Evolutionary conservation across 1,140 invertebrate species (phyloP), one percentile per base, ranked within the genome.

Genomic region (Cotesia glomerata): DNA sequence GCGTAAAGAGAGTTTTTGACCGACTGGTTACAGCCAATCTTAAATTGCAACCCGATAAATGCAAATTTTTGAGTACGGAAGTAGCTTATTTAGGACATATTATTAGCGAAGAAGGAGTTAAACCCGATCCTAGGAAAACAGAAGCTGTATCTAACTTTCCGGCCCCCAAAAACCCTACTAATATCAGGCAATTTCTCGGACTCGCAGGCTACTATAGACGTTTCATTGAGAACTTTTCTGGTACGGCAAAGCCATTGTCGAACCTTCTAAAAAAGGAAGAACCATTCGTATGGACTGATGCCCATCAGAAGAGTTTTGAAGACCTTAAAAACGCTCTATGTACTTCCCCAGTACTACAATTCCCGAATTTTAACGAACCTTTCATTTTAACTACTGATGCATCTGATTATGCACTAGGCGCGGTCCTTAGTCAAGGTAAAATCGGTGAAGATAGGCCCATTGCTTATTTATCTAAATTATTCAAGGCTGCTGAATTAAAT

Each of bases 121-220:
- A n/a, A 13, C 61, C 61, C 35, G 35, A 63, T 39, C 1, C 32
- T 0, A 35, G 13, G 5, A 63, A 63, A 39, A 63, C 35, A 3
- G 35, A 63, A 35, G 35, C 63, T 49, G 9, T 65, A 1, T 36
- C 49, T 4, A 51, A 51, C 49, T 45, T 65, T 32, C 14, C 39
- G 0, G 26, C 3, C n/a, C 67, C 67, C 3, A 58, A 56, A 58
- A 69, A 0, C 4, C 32, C 26, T 45, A 59, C 18, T 11, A 69
- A 69, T 34, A 69, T 69, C 9, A 0, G 51, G 2, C 67, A 69
- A 49, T 70, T 69, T 14, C 35, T 69, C 2, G 67, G 67, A 4
- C n/a, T n/a, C n/a, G n/a, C n/a, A n/a, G n/a, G n/a, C n/a, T n/a
- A n/a, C n/a, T n/a, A n/a, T n/a, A n/a, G 5, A 59, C 4, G 52